A percentile compares a stretch with the other conserved stretches of the same genome.
Conservation (phyloP, 2,113 vertebrate genomes). For the Muntiacus reevesi region DNA sequence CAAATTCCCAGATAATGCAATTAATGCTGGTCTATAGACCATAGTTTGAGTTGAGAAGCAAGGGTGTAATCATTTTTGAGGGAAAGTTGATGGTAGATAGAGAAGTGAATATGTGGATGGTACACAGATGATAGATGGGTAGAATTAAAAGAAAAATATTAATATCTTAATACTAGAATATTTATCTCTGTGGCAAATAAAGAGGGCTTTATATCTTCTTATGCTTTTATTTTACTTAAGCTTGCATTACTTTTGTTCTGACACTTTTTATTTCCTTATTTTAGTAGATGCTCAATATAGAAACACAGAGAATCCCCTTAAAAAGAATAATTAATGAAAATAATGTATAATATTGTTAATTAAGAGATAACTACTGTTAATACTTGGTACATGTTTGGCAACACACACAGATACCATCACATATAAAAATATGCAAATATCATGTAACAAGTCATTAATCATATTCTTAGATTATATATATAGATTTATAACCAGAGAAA, state of each 20-base stretch:
- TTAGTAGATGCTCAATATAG: not conserved
- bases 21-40: not conserved
- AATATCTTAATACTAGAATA: not conserved
- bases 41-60: not conserved
- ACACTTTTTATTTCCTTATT: not conserved
- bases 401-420: not conserved
- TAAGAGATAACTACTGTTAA: not conserved
- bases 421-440: not conserved
- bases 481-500: not conserved
- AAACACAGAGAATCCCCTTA: not conserved
- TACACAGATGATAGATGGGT: not conserved
- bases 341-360: not conserved
- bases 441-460: not conserved
- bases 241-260: not conserved
- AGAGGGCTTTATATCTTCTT: not conserved
- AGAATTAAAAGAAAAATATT: not conserved
- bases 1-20: not conserved
- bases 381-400: not conserved
- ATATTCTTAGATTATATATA: not conserved
- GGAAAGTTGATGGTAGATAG: not conserved
- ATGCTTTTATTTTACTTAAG: not conserved
- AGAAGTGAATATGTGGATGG: not conserved
- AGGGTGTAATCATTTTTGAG: not conserved
- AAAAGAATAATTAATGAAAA: not conserved
- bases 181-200: not conserved